These are phyloP conservation scores for Pampusana beccarii DNA, from an alignment of 2,113 vertebrate genomes.

Conservation along the genomic window DNA sequence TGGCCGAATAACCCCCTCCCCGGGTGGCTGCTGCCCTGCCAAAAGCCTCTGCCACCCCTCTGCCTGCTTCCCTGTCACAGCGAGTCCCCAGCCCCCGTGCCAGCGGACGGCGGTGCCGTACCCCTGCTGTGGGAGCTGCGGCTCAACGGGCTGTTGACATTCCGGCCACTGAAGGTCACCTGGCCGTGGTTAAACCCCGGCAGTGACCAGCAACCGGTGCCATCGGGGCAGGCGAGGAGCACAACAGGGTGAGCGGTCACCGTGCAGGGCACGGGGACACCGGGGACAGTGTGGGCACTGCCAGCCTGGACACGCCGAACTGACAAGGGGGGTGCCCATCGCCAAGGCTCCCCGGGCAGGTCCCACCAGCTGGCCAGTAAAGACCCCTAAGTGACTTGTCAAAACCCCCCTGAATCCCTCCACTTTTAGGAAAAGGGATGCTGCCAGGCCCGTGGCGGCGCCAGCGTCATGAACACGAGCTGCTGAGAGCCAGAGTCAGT, in stretches of 20 bases:
- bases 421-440: neutral
- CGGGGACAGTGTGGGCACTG: neutral
- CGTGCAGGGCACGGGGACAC: neutral
- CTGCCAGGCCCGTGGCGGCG: fast-evolving
- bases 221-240: neutral
- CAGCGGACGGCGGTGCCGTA: fast-evolving
- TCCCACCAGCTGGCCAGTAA: neutral
- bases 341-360: neutral
- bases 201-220: neutral
- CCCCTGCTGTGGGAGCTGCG: neutral
- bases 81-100: fast-evolving
- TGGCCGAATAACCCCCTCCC: fast-evolving
- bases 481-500: neutral
- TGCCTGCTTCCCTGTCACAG: fast-evolving
- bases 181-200: neutral
- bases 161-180: neutral
- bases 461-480: fast-evolving
- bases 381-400: too few species aligned
- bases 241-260: neutral
- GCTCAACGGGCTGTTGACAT: neutral
- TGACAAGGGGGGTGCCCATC: neutral
- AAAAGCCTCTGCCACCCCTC: neutral
- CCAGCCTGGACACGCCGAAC: neutral
- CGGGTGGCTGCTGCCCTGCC: neutral
- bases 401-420: neutral